Evolutionary conservation across 2,113 vertebrate genomes (phyloP).

Genomic region (Datnioides undecimradiatus): DNA sequence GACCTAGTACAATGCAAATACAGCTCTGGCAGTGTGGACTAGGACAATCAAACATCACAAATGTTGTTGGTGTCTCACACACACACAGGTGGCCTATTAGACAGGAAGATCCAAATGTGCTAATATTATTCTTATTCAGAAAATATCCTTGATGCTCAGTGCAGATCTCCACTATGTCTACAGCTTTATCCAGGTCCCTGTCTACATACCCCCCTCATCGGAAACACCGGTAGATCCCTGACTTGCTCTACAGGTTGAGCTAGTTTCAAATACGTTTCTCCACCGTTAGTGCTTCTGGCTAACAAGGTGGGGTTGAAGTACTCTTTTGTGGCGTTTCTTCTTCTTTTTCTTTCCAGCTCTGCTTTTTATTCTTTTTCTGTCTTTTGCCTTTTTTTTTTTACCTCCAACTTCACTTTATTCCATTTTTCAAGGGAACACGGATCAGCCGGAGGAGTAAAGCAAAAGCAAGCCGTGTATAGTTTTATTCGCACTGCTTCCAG

Average conservation of each 20-base stretch:
- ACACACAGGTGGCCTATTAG: background rate
- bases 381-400: background rate
- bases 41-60: background rate
- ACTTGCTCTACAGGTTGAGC: conserved; percentile 50
- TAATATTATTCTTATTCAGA: background rate
- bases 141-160: background rate
- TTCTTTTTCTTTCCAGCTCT: background rate
- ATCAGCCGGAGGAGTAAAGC: conserved; percentile 31
- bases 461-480: background rate
- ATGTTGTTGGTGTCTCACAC: background rate
- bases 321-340: background rate
- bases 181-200: background rate
- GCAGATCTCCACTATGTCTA: background rate
- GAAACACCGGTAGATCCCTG: background rate
- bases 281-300: conserved; percentile 13
- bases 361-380: conserved; percentile 4
- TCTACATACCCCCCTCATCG: background rate
- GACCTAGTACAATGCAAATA: background rate
- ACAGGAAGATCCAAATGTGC: background rate
- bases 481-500: conserved; percentile 23
- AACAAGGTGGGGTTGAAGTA: conserved; percentile 31
- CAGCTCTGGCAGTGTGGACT: background rate
- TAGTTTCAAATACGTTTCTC: conserved; percentile 21
- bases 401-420: conserved; percentile 7
- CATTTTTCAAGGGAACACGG: conserved; percentile 30